Percentiles rank a stretch among this genome's conserved stretches.
Conservation (phyloP, 2,888 invertebrate species). For the Ormyrus pomaceus region DNA sequence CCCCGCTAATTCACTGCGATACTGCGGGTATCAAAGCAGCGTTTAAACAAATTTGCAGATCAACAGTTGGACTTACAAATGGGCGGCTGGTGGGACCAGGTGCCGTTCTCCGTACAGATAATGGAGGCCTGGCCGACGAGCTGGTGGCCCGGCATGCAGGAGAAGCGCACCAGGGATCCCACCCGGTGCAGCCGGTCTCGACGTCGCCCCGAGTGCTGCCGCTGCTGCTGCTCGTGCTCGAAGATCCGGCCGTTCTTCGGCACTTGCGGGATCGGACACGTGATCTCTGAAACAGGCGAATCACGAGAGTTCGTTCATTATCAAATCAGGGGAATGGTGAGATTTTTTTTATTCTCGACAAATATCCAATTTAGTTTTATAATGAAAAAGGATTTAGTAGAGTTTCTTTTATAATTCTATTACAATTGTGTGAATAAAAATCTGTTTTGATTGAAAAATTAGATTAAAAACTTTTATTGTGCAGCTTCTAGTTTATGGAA, state of each 20-base stretch:
- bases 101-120: constrained; percentile 91
- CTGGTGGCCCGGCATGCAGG: constrained; percentile 82
- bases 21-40: too few species aligned
- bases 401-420: too few species aligned
- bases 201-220: constrained; percentile 68
- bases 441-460: too few species aligned
- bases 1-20: too few species aligned
- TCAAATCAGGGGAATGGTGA: too few species aligned
- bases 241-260: constrained; percentile 84
- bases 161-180: constrained; percentile 88
- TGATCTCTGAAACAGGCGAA: constrained; percentile 81
- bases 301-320: too few species aligned
- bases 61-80: constrained; percentile 80
- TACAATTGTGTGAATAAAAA: too few species aligned
- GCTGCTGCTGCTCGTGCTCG: constrained; percentile 70
- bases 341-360: too few species aligned
- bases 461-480: too few species aligned
- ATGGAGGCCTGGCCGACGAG: constrained; percentile 88
- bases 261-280: constrained; percentile 85
- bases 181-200: constrained; percentile 82
- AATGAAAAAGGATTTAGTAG: too few species aligned
- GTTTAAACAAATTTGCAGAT: not conserved
- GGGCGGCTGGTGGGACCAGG: constrained; percentile 92
- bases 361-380: too few species aligned
- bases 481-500: too few species aligned